Percentiles rank a stretch among this genome's conserved stretches.
Evolutionary conservation across 2,113 vertebrate species (phyloP).

Genomic region (Andinoacara biseriatus): DNA sequence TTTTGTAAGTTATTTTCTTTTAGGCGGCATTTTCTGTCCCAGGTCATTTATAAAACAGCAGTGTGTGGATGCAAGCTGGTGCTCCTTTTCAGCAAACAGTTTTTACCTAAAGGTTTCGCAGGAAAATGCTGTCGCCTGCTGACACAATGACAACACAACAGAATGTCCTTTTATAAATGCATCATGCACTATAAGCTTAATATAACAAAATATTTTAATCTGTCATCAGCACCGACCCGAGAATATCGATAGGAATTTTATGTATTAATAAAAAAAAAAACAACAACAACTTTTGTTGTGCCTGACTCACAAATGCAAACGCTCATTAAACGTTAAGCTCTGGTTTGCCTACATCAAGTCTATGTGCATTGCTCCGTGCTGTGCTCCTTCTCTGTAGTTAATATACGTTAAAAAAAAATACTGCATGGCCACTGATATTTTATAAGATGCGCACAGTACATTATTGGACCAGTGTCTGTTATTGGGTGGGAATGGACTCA

Average conservation of each 20-base stretch:
- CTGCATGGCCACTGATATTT: background rate
- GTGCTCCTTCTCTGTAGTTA: background rate
- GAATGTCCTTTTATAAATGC: too few relatives aligned
- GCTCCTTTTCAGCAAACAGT: background rate
- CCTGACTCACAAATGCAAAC: background rate
- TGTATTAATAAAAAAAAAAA: too few relatives aligned
- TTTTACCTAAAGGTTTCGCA: background rate
- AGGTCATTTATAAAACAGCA: background rate
- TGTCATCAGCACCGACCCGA: too few relatives aligned
- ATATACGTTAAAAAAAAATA: background rate
- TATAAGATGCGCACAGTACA: background rate
- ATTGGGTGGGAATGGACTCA: conserved; percentile 31
- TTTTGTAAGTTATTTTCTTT: background rate
- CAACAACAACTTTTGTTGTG: background rate
- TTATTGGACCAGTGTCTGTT: background rate
- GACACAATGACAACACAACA: background rate
- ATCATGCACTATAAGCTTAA: too few relatives aligned
- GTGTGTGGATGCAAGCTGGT: background rate
- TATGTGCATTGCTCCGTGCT: too few relatives aligned
- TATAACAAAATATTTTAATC: background rate
- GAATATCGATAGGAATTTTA: too few relatives aligned
- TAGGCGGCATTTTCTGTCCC: background rate
- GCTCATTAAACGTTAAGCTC: background rate
- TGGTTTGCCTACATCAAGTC: too few relatives aligned
- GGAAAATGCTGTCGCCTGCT: background rate